Percentiles rank a stretch among this genome's conserved stretches.
phyloP scores from a whole-genome alignment of 2,113 vertebrate species.

The Malaclemys terrapin region DNA sequence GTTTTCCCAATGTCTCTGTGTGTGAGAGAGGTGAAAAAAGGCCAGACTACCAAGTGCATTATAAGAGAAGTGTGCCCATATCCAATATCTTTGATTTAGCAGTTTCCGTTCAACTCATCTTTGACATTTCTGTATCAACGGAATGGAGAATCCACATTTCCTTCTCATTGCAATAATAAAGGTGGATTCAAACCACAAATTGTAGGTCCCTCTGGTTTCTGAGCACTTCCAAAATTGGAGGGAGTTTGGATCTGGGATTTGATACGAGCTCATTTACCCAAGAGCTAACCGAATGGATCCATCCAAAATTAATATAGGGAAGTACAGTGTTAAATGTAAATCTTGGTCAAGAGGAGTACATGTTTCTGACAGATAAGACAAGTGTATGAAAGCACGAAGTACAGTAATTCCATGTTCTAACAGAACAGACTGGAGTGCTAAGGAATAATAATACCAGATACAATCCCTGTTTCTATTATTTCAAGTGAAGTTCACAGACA shows the following conservation, averaged over 20 bases:
- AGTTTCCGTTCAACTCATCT: background rate
- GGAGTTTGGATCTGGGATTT: background rate
- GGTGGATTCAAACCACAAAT: background rate
- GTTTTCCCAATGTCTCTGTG: constrained; percentile 62
- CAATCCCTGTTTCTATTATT: background rate
- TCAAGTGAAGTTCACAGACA: constrained; percentile 22
- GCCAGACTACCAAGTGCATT: background rate
- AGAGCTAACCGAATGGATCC: background rate
- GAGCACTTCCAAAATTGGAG: background rate
- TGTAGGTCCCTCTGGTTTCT: background rate
- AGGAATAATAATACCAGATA: background rate
- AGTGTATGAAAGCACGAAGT: background rate
- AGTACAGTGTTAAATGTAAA: background rate
- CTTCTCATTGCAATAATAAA: background rate
- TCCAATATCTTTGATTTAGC: background rate
- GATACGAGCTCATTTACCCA: background rate
- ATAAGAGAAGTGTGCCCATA: background rate
- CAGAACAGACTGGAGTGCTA: background rate
- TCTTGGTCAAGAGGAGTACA: fast-evolving
- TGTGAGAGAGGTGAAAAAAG: constrained; percentile 22
- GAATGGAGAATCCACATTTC: background rate
- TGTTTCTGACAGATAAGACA: background rate
- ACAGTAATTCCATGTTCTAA: background rate
- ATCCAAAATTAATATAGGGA: fast-evolving
- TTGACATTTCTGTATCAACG: background rate